Percentiles rank a stretch among this genome's conserved stretches.
These are phyloP conservation scores for Karalla daura DNA, from an alignment of 2,797 vertebrate genomes.

Conservation along the genomic window DNA sequence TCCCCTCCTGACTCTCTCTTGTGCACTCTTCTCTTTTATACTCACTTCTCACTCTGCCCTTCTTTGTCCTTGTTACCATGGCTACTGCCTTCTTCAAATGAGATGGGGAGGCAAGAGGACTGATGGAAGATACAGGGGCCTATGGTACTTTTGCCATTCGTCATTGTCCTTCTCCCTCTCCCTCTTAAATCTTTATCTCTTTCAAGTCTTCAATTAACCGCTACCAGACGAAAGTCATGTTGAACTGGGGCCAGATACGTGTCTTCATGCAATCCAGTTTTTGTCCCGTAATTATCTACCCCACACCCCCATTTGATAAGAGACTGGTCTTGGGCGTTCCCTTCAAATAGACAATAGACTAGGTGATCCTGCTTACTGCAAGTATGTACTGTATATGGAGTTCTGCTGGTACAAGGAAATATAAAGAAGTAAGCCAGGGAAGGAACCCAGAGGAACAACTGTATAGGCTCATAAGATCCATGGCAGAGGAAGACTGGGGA, in stretches of 20 bases:
- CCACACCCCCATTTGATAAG: no score
- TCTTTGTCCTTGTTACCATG: slow-evolving; percentile 67
- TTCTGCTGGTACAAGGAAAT: slow-evolving; percentile 7
- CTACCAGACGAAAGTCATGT: slow-evolving; percentile 44
- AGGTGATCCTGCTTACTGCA: background rate
- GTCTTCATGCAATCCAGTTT: background rate
- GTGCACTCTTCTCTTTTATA: slow-evolving; percentile 29
- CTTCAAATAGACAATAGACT: slow-evolving; percentile 11
- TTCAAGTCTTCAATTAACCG: slow-evolving; percentile 62
- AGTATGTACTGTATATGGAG: background rate
- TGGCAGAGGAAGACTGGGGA: slow-evolving; percentile 32
- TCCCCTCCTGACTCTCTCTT: slow-evolving; percentile 12
- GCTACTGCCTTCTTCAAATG: slow-evolving; percentile 50
- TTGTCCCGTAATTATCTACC: slow-evolving; percentile 13
- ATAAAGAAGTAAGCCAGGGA: slow-evolving; percentile 18
- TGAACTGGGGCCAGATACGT: slow-evolving; percentile 12
- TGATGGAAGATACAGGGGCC: slow-evolving; percentile 51
- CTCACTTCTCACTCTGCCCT: slow-evolving; percentile 45
- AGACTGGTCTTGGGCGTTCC: slow-evolving; percentile 1
- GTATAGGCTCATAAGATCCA: slow-evolving; percentile 28
- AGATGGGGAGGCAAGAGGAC: slow-evolving; percentile 27
- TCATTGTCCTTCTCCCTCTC: slow-evolving; percentile 39
- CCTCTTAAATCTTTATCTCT: slow-evolving; percentile 61
- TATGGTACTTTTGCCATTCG: slow-evolving; percentile 52
- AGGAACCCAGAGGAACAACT: slow-evolving; percentile 43